Conservation (phyloP, 1,140 invertebrate species). For the Caenorhabditis briggsae region DNA sequence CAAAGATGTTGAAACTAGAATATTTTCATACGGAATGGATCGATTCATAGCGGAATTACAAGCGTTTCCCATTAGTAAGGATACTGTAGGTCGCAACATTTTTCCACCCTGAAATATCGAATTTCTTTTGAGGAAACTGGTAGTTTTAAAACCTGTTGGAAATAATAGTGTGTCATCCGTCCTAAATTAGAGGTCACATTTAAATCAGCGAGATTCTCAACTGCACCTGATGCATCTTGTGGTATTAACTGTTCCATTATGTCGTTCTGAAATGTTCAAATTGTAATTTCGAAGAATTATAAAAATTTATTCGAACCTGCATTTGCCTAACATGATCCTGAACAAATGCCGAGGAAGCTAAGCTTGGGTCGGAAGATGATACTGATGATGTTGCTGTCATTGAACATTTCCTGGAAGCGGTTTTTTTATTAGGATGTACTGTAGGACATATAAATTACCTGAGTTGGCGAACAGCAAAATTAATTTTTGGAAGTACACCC, state of each 20-base stretch:
- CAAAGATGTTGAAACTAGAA: neutral
- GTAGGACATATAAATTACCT: neutral
- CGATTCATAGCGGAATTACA: constrained; percentile 69
- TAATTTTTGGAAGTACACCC: constrained; percentile 33
- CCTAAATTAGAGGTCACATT: constrained; percentile 68
- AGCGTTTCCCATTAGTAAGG: constrained; percentile 73
- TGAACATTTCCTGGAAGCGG: neutral
- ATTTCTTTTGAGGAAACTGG: no score
- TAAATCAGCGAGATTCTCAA: constrained; percentile 42
- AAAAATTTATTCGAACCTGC: neutral
- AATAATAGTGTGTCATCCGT: constrained; percentile 76
- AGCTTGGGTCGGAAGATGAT: neutral
- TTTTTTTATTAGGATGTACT: neutral
- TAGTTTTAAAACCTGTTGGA: constrained; percentile 67
- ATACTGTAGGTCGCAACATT: constrained; percentile 73
- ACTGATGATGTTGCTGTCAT: constrained; percentile 12
- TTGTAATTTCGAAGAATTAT: neutral
- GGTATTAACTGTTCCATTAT: constrained; percentile 45
- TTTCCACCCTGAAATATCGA: constrained; percentile 71
- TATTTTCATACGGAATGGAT: neutral
- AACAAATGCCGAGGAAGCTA: constrained; percentile 9
- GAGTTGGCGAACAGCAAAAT: neutral
- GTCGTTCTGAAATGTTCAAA: neutral
- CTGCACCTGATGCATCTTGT: constrained; percentile 6
- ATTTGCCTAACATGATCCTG: constrained; percentile 52